Conservation (phyloP, 2,888 invertebrate genomes). For the Apamea anceps region DNA sequence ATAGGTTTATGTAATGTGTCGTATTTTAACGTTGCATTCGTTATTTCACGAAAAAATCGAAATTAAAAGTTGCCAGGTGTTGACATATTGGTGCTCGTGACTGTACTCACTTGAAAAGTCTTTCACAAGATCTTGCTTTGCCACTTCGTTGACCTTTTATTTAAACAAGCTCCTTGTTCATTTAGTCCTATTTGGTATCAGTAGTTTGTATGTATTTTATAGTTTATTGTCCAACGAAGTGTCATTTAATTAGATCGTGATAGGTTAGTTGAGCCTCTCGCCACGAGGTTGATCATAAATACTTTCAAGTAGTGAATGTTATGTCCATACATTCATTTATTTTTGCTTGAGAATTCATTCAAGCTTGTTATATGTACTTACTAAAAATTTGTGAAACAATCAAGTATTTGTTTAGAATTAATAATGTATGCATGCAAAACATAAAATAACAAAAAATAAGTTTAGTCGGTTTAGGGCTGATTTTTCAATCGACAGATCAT, state of each 20-base stretch:
- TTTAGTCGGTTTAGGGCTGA: neutral
- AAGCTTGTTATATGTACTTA: neutral
- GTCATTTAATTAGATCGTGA: slow-evolving; percentile 44
- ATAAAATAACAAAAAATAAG: neutral
- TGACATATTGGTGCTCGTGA: too few species aligned
- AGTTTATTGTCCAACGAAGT: slow-evolving; percentile 8
- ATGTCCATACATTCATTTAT: neutral
- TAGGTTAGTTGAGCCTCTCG: slow-evolving; percentile 18
- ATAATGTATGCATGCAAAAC: neutral
- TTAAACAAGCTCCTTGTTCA: neutral
- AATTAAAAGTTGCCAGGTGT: too few species aligned
- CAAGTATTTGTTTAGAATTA: neutral
- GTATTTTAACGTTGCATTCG: too few species aligned
- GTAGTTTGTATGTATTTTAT: neutral
- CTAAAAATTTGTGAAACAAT: neutral
- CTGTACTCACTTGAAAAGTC: neutral
- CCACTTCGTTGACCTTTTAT: neutral
- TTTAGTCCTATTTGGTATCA: neutral
- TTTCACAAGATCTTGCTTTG: neutral
- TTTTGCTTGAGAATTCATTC: neutral
- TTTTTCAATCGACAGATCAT: too few species aligned
- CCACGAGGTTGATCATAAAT: neutral
- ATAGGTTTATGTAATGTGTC: too few species aligned
- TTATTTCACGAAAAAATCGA: too few species aligned
- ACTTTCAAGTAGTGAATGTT: neutral